These are phyloP conservation scores for Melinopterus prodromus DNA, from an alignment of 2,888 invertebrate species.

Conservation along the genomic window DNA sequence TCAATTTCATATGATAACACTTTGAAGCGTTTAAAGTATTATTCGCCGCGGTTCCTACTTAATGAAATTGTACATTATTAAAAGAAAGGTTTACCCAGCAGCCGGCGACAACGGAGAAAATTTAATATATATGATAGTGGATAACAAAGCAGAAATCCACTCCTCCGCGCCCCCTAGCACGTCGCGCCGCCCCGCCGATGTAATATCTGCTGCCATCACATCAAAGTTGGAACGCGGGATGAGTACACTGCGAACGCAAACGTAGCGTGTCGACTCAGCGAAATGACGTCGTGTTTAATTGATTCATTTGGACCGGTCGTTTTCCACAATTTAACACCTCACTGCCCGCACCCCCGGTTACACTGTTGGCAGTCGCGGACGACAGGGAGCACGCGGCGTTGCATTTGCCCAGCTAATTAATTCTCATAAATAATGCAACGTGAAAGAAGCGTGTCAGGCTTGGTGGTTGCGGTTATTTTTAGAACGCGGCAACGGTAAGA, in stretches of 20 bases:
- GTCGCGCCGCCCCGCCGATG: not conserved
- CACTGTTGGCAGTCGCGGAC: slow-evolving; percentile 1
- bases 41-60: not conserved
- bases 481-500: not conserved
- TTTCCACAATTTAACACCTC: slow-evolving; percentile 38
- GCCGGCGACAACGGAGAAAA: not conserved
- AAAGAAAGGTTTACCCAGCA: not conserved
- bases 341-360: slow-evolving; percentile 27
- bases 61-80: not conserved
- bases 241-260: slow-evolving; percentile 21
- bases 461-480: slow-evolving; percentile 5
- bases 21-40: not conserved
- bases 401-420: slow-evolving; percentile 18
- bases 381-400: slow-evolving; percentile 6
- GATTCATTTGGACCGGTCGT: slow-evolving; percentile 37
- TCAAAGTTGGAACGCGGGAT: slow-evolving; percentile 20
- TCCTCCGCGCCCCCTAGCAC: not conserved
- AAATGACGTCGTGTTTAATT: slow-evolving; percentile 36
- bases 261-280: slow-evolving; percentile 28
- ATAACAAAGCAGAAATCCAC: slow-evolving; percentile 4
- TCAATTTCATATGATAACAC: not conserved
- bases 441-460: slow-evolving; percentile 16
- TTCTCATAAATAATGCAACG: slow-evolving; percentile 24
- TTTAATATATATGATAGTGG: not conserved
- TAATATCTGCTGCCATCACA: slow-evolving; percentile 19